Evolutionary conservation across 2,113 vertebrate species (phyloP), one percentile per base, ranked within the genome.

Genomic region (Xyrauchen texanus): DNA sequence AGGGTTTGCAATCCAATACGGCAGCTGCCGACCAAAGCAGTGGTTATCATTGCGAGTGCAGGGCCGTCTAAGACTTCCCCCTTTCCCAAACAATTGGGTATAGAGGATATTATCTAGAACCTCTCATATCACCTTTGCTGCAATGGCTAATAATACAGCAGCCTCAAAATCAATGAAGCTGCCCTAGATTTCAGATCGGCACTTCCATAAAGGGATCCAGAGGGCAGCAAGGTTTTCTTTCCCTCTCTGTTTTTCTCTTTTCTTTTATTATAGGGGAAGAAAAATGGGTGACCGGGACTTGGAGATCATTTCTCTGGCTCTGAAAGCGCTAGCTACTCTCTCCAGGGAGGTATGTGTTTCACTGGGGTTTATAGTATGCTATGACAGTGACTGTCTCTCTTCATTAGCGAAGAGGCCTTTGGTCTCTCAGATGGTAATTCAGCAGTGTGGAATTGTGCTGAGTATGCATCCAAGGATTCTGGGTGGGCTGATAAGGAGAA

Each of bases 161-260:
- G 89, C 87, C 87, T 91, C 89, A 87, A 88, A 91, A 93, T 93
- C 92, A 92, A 93, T 92, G 90, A 87, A 89, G 89, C 89, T 92
- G 90, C 88, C 92, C 91, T 87, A 89, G 89, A 91, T 92, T 90
- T 90, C 62, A 51, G 76, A 81, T 85, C 87, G 84, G 85, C 51
- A 70, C 88, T 86, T 90, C 90, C 89, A 91, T 93, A 91, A 93
- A 92, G 91, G 89, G 91, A 92, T 89, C 88, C 88, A 83, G 90
- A 90, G 90, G 88, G 88, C 84, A 87, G 58, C 47, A 0, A 45
- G 77, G 47, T 52, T 80, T 77, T 68, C 15, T 42, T 69, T 60
- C 58, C 13, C 45, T 9, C 34, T 44, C 16, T 21, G 8, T 64
- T 53, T 68, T 5, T 66, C 88, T 86, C 88, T 91, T 88, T 91